Evolutionary conservation across 2,888 invertebrate species (phyloP).

Genomic region (Itoplectis maculator): DNA sequence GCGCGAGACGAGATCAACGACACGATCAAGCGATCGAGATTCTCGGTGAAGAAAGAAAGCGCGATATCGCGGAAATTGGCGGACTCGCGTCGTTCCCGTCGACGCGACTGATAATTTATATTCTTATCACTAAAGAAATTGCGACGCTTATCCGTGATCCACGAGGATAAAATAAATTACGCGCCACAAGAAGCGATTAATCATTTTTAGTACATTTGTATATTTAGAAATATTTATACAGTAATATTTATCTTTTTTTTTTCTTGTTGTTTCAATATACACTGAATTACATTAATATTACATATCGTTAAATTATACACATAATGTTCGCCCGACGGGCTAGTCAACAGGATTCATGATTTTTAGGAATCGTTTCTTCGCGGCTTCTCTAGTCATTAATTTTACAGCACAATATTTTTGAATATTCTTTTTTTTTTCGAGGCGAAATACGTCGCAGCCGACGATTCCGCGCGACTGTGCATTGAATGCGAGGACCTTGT

Average conservation of each 20-base stretch:
- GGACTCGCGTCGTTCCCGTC: constrained; percentile 7
- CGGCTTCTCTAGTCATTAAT: constrained; percentile 70
- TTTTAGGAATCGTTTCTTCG: constrained; percentile 74
- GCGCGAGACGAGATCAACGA: constrained; percentile 13
- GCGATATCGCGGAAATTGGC: constrained; percentile 67
- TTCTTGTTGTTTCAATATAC: constrained; percentile 77
- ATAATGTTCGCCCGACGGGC: constrained; percentile 76
- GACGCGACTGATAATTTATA: constrained; percentile 1
- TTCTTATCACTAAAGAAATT: constrained; percentile 7
- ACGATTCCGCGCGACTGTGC: constrained; percentile 29
- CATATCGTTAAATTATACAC: constrained; percentile 80
- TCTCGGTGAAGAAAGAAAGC: constrained; percentile 74
- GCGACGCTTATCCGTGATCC: constrained; percentile 4
- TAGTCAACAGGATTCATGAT: constrained; percentile 75
- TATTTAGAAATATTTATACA: constrained; percentile 84
- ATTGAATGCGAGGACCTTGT: constrained; percentile 50
- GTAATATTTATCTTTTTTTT: constrained; percentile 71
- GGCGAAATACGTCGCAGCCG: constrained; percentile 9
- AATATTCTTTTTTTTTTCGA: background rate
- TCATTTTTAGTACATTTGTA: constrained; percentile 77
- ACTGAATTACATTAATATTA: constrained; percentile 82
- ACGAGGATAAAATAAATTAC: background rate
- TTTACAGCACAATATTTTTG: constrained; percentile 40
- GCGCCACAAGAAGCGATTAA: background rate
- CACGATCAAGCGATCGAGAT: constrained; percentile 48